Conservation (phyloP, 1,140 invertebrate species). For the Pollicipes pollicipes region DNA sequence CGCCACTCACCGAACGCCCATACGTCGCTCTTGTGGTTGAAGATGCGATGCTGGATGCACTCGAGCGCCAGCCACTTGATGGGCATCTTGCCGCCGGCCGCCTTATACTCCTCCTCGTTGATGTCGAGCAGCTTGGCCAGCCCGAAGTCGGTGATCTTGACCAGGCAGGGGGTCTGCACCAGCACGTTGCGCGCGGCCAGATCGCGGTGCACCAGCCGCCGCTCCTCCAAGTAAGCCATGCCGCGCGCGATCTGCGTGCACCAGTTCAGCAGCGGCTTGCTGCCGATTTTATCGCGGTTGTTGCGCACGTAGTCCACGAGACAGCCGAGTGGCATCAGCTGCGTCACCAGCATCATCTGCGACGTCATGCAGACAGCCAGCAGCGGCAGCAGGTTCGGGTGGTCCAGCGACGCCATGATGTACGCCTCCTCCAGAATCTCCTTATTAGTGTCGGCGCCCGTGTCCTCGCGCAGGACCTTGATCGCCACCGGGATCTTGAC, state of each 20-base stretch:
- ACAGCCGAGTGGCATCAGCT: slow-evolving; percentile 90
- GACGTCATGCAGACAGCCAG: slow-evolving; percentile 94
- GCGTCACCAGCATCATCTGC: slow-evolving; percentile 93
- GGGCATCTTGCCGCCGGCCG: slow-evolving; percentile 92
- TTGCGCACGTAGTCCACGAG: slow-evolving; percentile 85
- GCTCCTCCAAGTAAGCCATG: slow-evolving; percentile 92
- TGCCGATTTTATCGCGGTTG: slow-evolving; percentile 73
- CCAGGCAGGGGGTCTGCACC: slow-evolving; percentile 77
- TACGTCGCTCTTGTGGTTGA: slow-evolving; percentile 95
- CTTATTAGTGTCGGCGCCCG: slow-evolving; percentile 72
- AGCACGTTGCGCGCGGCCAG: slow-evolving; percentile 90
- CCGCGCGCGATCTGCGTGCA: slow-evolving; percentile 93
- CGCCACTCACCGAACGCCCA: slow-evolving; percentile 77
- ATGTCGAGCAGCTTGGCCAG: slow-evolving; percentile 84
- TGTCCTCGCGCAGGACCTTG: slow-evolving; percentile 70
- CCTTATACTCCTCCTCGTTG: slow-evolving; percentile 91
- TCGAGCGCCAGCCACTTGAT: slow-evolving; percentile 97
- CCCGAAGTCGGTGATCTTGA: slow-evolving; percentile 98
- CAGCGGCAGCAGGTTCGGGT: slow-evolving; percentile 82
- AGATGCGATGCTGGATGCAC: slow-evolving; percentile 85
- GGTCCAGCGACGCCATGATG: slow-evolving; percentile 94
- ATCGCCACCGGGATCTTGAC: slow-evolving; percentile 95
- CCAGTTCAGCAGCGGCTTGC: slow-evolving; percentile 88
- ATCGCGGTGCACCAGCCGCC: slow-evolving; percentile 85
- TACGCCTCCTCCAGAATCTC: slow-evolving; percentile 94